Base-by-base conservation (phyloP, 2,113 vertebrate genomes). In the Typhlomys cinereus region DNA sequence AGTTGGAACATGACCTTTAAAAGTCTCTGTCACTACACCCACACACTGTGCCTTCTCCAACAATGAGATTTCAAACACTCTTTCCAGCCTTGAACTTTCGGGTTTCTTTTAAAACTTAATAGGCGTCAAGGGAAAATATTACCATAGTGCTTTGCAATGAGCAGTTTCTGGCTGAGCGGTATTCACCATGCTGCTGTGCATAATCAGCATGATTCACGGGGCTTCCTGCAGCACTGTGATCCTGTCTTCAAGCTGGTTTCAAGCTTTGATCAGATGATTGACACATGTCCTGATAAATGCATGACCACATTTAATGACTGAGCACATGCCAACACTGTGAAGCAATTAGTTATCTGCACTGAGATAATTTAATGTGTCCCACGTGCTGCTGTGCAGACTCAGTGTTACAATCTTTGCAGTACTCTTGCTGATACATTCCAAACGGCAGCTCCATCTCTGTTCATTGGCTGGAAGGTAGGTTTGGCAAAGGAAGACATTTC, bases 1-100 rank as follows among this genome's bases (percentile, higher is more conserved):
- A 76, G 20, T 76, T 62, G 64, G 23, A 91, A 46, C 41, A 11
- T 90, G 62, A 94, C 34, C 44, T 90, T 96, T 81, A 52, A 94
- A 83, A 90, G 74, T 78, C 41, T 88, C 57, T 82, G 62, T 15
- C 67, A 67, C 29, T 57, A 20, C 12, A 74, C 27, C 61, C 83
- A 39, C 69, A 87, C 39, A 90, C 59, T 18, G 62, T 2, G 4
- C 70, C 64, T 92, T 61, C 92, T 59, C 21, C 76, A 89, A 29
- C 1, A 0, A 29, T 44, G 21, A 41, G 27, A 75, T 83, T 75
- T 62, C 25, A 78, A 85, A 50, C 74, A 12, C 46, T 70, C 18
- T 80, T 20, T 5, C 3, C 4, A 78, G 46, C 12, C 46, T 20
- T 17, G 61, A 39, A 8, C n/a, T 62, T 52, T 59, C 73, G 29